Base-by-base conservation (phyloP, 2,797 vertebrate genomes). In the Micropoecilia bifurca region DNA sequence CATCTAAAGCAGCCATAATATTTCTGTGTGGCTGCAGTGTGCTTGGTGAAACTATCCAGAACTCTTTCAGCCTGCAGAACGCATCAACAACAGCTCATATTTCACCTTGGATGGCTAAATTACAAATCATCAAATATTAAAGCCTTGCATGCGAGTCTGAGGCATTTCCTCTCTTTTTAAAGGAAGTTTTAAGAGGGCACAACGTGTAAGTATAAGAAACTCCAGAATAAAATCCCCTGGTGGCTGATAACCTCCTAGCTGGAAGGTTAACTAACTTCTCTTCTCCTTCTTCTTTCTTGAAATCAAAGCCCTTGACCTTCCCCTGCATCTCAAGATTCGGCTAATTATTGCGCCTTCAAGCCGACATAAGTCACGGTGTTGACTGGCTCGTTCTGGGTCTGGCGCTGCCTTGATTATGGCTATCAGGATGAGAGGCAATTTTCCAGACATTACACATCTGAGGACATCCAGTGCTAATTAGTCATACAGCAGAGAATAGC, bases 381-480 rank as follows among this genome's bases (percentile, higher is more conserved):
- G 83, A 85, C 63, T 46, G 41, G 80, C 72, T 74, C 71, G 39
- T 22, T 76, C 78, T 71, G 71, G 30, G 33, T 82, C 81, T 82
- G 10, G 78, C 90, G 78, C 87, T 71, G 36, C 89, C 85, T 76
- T 83, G 78, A 90, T 83, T 85, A 63, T 61, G 46, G 28, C 36
- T 73, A 73, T 83, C 25, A 75, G 76, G 83, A 81, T 46, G 78
- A 80, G 71, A 83, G 61, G 57, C 76, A 3, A 80, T 84, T 80
- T 88, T 78, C 75, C 79, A 87, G 83, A 87, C 53, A 82, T 85
- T 80, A 75, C 61, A 80, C 50, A 86, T 83, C 71, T 30, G 81
- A 89, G 50, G 83, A 91, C 77, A 63, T 85, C 82, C 73, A 81
- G 78, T 66, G 25, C 63, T 80, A 85, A 92, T 92, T 85, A 90